A percentile compares a stretch with the other conserved stretches of the same genome.
These are phyloP conservation scores for Bombus sylvicola DNA, from an alignment of 1,140 invertebrate species.

Conservation along the genomic window DNA sequence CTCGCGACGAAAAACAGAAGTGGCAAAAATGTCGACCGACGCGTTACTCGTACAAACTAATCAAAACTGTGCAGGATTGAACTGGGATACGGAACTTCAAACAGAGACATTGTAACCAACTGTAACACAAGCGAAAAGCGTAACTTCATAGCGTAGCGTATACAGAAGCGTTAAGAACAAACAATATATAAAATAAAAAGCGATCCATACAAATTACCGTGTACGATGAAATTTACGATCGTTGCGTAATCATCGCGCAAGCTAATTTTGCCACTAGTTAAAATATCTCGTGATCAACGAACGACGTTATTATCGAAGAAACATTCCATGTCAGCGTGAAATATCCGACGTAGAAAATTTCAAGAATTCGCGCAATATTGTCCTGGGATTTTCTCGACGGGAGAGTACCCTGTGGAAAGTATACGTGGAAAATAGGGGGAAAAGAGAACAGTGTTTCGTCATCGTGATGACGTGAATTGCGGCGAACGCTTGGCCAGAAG, in stretches of 20 bases:
- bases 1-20: neutral
- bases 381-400: constrained; percentile 12
- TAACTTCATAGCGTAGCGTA: neutral
- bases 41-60: neutral
- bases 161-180: neutral
- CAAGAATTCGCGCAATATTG: constrained; percentile 27
- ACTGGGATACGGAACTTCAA: neutral
- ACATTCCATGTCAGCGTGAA: neutral
- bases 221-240: neutral
- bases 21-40: neutral
- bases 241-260: neutral
- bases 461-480: constrained; percentile 69
- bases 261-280: neutral
- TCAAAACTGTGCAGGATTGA: neutral
- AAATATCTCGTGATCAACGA: neutral
- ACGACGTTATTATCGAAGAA: neutral
- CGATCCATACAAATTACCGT: neutral
- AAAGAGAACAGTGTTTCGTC: constrained; percentile 62
- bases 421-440: neutral
- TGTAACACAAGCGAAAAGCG: neutral
- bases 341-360: neutral
- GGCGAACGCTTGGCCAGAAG: constrained; percentile 54
- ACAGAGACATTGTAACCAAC: neutral
- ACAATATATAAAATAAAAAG: neutral
- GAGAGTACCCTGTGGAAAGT: neutral